phyloP scores from a whole-genome alignment of 2,888 invertebrate genomes.

The Tiliacea aurago region DNA sequence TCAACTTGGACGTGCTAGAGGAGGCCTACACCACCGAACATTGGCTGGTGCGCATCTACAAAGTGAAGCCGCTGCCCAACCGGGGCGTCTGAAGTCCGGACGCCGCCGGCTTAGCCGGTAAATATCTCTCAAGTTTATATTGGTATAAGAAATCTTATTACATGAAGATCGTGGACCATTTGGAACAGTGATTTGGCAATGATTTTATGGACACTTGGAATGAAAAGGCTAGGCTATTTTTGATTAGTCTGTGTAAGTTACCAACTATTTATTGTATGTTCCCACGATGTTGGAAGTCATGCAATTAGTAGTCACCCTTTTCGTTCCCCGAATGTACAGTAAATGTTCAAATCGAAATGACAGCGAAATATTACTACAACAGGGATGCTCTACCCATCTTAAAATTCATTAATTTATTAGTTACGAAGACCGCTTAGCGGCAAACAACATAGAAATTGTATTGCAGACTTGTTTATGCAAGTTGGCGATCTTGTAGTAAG shows the following conservation, averaged over 20 bases:
- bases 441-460: background rate
- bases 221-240: background rate
- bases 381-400: slow-evolving; percentile 18
- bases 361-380: slow-evolving; percentile 2
- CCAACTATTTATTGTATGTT: background rate
- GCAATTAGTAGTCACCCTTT: background rate
- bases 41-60: slow-evolving; percentile 99
- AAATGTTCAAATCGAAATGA: background rate
- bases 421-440: slow-evolving; percentile 18
- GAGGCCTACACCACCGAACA: slow-evolving; percentile 99
- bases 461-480: background rate
- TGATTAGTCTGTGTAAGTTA: background rate
- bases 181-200: slow-evolving; percentile 28
- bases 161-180: slow-evolving; percentile 17
- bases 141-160: slow-evolving; percentile 22
- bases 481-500: background rate
- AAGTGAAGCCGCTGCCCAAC: slow-evolving; percentile 98
- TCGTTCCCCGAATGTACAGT: background rate
- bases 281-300: background rate
- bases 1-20: slow-evolving; percentile 99
- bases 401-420: slow-evolving; percentile 9
- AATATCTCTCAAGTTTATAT: slow-evolving; percentile 40
- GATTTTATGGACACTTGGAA: background rate
- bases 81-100: slow-evolving; percentile 92
- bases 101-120: slow-evolving; percentile 28